These are phyloP conservation scores for Eolophus roseicapilla DNA, from an alignment of 2,113 vertebrate species.

Conservation along the genomic window DNA sequence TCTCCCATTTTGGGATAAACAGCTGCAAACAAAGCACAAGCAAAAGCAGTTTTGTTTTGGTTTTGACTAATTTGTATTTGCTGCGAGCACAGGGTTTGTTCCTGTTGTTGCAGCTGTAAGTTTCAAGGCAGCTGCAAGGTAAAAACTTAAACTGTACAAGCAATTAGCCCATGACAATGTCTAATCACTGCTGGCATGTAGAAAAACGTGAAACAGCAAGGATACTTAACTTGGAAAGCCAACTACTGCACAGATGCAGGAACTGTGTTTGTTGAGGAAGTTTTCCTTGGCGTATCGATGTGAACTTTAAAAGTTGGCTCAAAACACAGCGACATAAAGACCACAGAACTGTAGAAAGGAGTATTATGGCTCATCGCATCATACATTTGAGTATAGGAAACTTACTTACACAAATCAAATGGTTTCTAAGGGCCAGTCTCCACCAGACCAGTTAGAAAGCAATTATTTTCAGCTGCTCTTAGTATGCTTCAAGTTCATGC, in stretches of 20 bases:
- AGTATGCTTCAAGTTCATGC: neutral
- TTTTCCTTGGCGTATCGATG: neutral
- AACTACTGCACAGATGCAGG: conserved; percentile 45
- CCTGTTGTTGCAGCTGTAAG: conserved; percentile 57
- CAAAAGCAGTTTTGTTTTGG: conserved; percentile 30
- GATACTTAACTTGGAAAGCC: conserved; percentile 50
- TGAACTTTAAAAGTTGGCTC: neutral
- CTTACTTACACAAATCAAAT: neutral
- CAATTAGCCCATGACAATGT: conserved; percentile 40
- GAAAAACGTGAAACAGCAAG: conserved; percentile 4
- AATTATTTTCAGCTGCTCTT: neutral
- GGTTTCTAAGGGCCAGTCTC: neutral
- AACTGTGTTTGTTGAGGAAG: conserved; percentile 13
- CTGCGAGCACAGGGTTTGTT: neutral
- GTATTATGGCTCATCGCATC: neutral
- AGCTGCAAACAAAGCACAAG: conserved; percentile 29
- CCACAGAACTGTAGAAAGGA: neutral
- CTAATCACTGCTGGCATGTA: conserved; percentile 50
- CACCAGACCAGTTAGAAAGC: neutral
- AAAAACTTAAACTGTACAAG: conserved; percentile 16
- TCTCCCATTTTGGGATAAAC: conserved; percentile 21
- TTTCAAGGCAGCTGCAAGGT: conserved; percentile 29
- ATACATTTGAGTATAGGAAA: neutral
- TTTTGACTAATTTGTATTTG: conserved; percentile 40
- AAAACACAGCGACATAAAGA: neutral